Conservation (phyloP, 2,888 invertebrate species). For the Drosophila yooni region DNA sequence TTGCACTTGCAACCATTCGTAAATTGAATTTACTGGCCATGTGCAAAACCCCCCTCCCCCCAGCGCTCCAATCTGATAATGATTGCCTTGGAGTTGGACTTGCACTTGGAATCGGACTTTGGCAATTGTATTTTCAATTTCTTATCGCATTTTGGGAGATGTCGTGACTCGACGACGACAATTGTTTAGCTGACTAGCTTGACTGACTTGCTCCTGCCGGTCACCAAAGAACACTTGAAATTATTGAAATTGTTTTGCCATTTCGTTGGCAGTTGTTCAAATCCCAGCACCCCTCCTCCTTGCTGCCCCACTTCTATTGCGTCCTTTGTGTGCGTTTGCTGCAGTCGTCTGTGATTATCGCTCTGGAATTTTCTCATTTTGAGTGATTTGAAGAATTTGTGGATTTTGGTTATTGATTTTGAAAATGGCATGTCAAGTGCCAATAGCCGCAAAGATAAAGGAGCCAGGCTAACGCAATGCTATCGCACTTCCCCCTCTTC, state of each 20-base stretch:
- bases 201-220: constrained; percentile 51
- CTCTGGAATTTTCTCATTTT: constrained; percentile 77
- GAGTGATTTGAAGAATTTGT: constrained; percentile 79
- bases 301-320: constrained; percentile 5
- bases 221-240: constrained; percentile 80
- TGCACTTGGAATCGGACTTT: constrained; percentile 53
- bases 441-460: constrained; percentile 26
- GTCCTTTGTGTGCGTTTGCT: constrained; percentile 48
- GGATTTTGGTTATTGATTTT: constrained; percentile 80
- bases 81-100: constrained; percentile 43
- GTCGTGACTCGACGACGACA: constrained; percentile 68
- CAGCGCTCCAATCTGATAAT: constrained; percentile 40
- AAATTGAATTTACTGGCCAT: constrained; percentile 78
- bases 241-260: constrained; percentile 81
- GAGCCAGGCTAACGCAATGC: neutral
- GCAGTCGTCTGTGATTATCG: constrained; percentile 72
- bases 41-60: constrained; percentile 17
- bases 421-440: constrained; percentile 61
- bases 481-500: neutral
- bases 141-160: constrained; percentile 57
- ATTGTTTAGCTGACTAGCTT: constrained; percentile 55
- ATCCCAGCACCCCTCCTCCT: neutral
- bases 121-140: constrained; percentile 71
- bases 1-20: constrained; percentile 72
- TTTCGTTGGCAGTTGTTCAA: constrained; percentile 43